Evolutionary conservation across 2,888 invertebrate species (phyloP), one percentile per base, ranked within the genome.

Genomic region (Noctua comes): DNA sequence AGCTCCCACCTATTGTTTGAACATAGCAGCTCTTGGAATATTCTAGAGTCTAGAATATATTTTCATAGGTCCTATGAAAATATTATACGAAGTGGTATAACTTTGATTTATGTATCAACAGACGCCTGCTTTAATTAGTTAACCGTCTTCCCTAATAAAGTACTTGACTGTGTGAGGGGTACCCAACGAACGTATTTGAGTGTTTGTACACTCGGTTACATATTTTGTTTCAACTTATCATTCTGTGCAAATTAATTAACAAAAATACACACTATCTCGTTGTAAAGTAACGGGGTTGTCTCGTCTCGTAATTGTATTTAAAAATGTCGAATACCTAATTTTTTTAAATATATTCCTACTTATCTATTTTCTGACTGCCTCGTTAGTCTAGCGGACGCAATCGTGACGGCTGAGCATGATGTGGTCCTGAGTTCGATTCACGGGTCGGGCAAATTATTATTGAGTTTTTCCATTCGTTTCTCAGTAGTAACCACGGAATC

Each of bases 1-100:
- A 73, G 48, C 31, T 73, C 51, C 62, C 8, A 54, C 68, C 27
- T 36, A 64, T 68, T 66, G 36, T 46, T 54, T 76, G 43, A n/a
- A n/a, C 4, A 64, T 36, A 64, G 0, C 27, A 40, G 10, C 36
- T 8, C 43, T 43, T 11, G 21, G 36, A 36, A 66, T 43, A 66
- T 43, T 66, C 66, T 18, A 43, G 40, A n/a, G 16, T 43, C 66
- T 66, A n/a, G 16, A 43, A 66, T n/a, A 66, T 66, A 43, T 43
- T 66, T 66, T 43, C 43, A 66, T 43, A 66, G 43, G 43, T 4
- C 66, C 43, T 66, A 18, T 43, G 43, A 66, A 66, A 66, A 66
- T 43, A 66, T 66, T 43, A 66, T 18, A 2, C 8, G 0, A 66
- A 8, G 43, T n/a, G 43, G n/a, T 27, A 43, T 27, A 27, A 43